Evolutionary conservation across 2,113 vertebrate genomes (phyloP), one percentile per base, ranked within the genome.

Genomic region (Passer domesticus): DNA sequence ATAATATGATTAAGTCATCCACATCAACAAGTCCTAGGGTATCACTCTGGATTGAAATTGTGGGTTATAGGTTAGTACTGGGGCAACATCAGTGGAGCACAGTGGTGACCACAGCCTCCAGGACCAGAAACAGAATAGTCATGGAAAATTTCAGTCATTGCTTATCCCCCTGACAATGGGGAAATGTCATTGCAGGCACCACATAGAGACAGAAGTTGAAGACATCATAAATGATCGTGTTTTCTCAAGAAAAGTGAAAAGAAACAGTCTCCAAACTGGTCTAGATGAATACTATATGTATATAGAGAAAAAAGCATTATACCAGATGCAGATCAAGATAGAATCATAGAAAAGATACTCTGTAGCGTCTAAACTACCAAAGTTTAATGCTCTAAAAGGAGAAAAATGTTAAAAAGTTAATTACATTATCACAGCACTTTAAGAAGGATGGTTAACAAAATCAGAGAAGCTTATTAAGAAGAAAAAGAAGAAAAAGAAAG

Each of bases 401-500:
- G 7, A 66, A 68, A 73, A 83, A n/a, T 28, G 8, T 52, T 35
- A 49, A 55, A 64, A 89, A 37, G n/a, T 41, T 13, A 47, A 13
- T 72, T 67, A 30, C 11, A 28, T 53, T 62, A 35, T 35, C 27
- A 46, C 1, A 7, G 13, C 19, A 35, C 18, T 85, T 84, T 39
- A 55, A 62, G 27, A 68, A 81, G 13, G 1, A 20, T 59, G 21
- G 55, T 56, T 76, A 68, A 64, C 8, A 90, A 83, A 68, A 72
- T 16, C 14, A n/a, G 43, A 31, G 33, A 63, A 78, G 8, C 7
- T 89, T 62, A 15, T 83, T 41, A 7, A 5, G 0, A 2, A 6
- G 3, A 4, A 10, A 2, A 4, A 4, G 7, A 6, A 6, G 2
- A 5, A 11, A 4, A 33, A 3, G 2, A 3, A 2, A 4, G 23